Evolutionary conservation across 1,140 invertebrate genomes (phyloP).

Genomic region (Periplaneta americana): DNA sequence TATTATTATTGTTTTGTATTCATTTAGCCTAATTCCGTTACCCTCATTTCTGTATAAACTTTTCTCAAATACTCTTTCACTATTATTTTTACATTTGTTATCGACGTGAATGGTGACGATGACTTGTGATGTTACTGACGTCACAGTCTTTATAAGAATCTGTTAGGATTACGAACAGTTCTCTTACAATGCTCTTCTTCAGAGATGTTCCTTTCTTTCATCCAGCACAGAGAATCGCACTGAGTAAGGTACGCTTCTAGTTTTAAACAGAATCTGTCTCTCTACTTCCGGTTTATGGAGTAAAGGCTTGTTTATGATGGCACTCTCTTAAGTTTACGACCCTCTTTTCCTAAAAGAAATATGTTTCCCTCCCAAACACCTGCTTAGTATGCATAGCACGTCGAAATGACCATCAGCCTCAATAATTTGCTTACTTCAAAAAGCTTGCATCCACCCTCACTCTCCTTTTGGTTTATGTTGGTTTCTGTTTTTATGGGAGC

Average conservation of each 20-base stretch:
- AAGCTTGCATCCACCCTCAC: not conserved
- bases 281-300: not conserved
- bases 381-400: not conserved
- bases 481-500: not conserved
- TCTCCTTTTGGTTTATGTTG: not conserved
- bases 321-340: not conserved
- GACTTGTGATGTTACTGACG: no score
- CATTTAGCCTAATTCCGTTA: no score
- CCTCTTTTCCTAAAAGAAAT: not conserved
- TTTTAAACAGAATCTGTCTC: not conserved
- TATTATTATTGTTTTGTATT: no score
- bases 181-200: no score
- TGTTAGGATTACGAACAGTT: no score
- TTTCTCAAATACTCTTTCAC: no score
- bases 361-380: not conserved
- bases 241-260: not conserved
- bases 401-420: not conserved
- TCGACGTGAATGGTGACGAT: no score
- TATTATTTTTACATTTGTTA: no score
- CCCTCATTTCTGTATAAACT: no score
- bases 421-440: not conserved
- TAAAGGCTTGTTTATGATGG: not conserved
- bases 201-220: no score
- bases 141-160: no score
- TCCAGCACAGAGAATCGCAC: no score